Conservation (phyloP, 2,113 vertebrate genomes). For the Fukomys damarensis region DNA sequence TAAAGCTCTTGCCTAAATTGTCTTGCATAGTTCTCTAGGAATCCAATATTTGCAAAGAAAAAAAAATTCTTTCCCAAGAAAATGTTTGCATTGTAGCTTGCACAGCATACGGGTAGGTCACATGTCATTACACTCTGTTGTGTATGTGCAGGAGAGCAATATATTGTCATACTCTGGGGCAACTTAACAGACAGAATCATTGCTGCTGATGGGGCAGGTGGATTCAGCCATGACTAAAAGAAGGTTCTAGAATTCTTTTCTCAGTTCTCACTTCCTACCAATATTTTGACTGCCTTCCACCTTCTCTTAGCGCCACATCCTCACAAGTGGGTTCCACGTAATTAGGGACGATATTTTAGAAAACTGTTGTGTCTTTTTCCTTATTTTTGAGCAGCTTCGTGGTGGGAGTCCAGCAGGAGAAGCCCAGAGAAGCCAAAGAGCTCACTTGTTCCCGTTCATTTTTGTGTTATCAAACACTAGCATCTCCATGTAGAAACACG, state of each 20-base stretch:
- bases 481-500: not conserved
- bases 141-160: not conserved
- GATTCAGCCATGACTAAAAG: not conserved
- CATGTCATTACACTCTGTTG: not conserved
- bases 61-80: conserved; percentile 63
- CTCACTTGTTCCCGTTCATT: not conserved
- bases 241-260: not conserved
- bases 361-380: not conserved
- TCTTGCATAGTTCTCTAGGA: conserved; percentile 63
- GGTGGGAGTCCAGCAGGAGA: not conserved
- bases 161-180: not conserved
- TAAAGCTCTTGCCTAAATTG: conserved; percentile 71
- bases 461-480: not conserved
- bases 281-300: not conserved
- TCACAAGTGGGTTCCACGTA: not conserved
- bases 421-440: not conserved
- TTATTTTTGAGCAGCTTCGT: not conserved
- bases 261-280: not conserved
- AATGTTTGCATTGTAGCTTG: conserved; percentile 73
- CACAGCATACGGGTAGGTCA: conserved; percentile 48
- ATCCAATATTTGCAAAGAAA: conserved; percentile 1
- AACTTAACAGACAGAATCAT: not conserved
- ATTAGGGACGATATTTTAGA: not conserved
- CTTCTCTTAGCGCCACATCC: not conserved
- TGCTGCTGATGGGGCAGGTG: not conserved